These are phyloP conservation scores for Anaspis maculata DNA, from an alignment of 2,888 invertebrate species.

Conservation along the genomic window DNA sequence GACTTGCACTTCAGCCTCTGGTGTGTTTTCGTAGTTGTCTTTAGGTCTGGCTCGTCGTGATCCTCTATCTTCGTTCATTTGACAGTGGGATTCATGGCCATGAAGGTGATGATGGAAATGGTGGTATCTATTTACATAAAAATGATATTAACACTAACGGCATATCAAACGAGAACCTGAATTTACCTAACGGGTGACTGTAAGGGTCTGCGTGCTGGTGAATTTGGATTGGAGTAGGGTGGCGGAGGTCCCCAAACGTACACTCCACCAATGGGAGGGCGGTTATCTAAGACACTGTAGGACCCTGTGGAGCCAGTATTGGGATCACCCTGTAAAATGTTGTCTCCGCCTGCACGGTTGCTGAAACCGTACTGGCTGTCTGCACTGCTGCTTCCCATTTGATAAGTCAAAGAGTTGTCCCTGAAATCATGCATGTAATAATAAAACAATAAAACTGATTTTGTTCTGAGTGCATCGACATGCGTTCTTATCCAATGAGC, in stretches of 20 bases:
- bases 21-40: slow-evolving; percentile 50
- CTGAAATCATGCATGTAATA: no score
- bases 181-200: slow-evolving; percentile 37
- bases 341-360: slow-evolving; percentile 41
- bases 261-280: slow-evolving; percentile 48
- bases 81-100: slow-evolving; percentile 40
- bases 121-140: slow-evolving; percentile 36
- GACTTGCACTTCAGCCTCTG: slow-evolving; percentile 36
- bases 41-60: slow-evolving; percentile 34
- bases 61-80: slow-evolving; percentile 38
- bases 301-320: slow-evolving; percentile 40
- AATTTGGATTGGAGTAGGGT: slow-evolving; percentile 76
- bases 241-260: slow-evolving; percentile 83
- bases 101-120: slow-evolving; percentile 39
- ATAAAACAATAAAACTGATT: no score
- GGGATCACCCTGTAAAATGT: slow-evolving; percentile 29
- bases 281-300: slow-evolving; percentile 51
- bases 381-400: slow-evolving; percentile 58
- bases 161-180: not conserved
- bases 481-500: no score
- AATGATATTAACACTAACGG: slow-evolving; percentile 1
- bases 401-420: slow-evolving; percentile 48
- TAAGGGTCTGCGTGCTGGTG: slow-evolving; percentile 50
- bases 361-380: slow-evolving; percentile 79
- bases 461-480: no score